phyloP scores from a whole-genome alignment of 2,113 vertebrate genomes.

The Atherinomorus stipes region DNA sequence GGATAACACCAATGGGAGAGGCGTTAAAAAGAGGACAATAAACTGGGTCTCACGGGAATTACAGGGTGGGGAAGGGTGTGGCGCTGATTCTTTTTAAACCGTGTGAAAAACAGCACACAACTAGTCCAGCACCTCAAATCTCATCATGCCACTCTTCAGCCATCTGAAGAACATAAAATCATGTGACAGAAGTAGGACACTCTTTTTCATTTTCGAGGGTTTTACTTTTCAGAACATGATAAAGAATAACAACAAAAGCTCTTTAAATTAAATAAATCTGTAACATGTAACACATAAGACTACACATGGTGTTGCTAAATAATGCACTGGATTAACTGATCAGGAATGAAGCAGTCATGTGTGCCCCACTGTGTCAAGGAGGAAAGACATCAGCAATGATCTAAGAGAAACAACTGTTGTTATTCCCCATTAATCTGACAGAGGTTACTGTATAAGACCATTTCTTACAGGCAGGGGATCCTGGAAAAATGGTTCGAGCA shows the following conservation, averaged over 20 bases:
- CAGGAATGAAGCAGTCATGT: too few species aligned
- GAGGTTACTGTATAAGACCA: too few species aligned
- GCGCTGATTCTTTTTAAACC: slow-evolving; percentile 44
- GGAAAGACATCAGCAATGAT: too few species aligned
- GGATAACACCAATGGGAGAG: slow-evolving; percentile 66
- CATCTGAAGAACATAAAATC: background rate
- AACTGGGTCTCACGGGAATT: slow-evolving; percentile 62
- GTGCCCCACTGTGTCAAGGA: too few species aligned
- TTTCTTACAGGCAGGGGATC: too few species aligned
- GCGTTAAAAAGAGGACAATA: slow-evolving; percentile 73
- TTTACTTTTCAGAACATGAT: background rate
- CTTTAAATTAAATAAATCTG: too few species aligned
- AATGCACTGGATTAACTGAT: too few species aligned
- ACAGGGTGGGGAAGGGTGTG: slow-evolving; percentile 70
- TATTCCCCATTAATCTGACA: too few species aligned
- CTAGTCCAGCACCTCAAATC: slow-evolving; percentile 42
- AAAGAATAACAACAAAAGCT: background rate
- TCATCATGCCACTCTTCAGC: slow-evolving; percentile 10
- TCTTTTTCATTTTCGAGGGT: background rate
- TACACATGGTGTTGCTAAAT: too few species aligned
- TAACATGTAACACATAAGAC: too few species aligned
- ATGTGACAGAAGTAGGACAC: background rate
- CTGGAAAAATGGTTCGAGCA: too few species aligned
- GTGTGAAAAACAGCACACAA: slow-evolving; percentile 54
- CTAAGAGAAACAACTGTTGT: too few species aligned